A percentile compares a stretch with the other conserved stretches of the same genome.
Evolutionary conservation across 2,797 vertebrate genomes (phyloP).

Genomic region (Pterois miles): DNA sequence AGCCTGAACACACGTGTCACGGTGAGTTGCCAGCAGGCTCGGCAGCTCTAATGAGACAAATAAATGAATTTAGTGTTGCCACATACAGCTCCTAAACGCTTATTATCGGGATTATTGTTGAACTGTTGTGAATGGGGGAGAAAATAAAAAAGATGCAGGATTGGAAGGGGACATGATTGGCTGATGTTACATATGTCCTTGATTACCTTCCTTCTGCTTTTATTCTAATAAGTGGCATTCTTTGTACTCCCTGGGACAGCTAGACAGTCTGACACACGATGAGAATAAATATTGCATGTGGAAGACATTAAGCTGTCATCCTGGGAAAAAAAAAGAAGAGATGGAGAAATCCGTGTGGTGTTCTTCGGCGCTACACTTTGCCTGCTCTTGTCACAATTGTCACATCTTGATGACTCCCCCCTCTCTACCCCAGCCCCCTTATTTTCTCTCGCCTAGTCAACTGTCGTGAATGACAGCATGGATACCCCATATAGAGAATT

Average conservation of each 20-base stretch:
- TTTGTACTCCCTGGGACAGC: constrained; percentile 98
- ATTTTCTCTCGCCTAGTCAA: constrained; percentile 79
- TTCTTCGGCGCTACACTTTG: constrained; percentile 93
- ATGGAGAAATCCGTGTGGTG: constrained; percentile 96
- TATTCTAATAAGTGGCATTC: constrained; percentile 99
- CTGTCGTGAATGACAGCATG: constrained; percentile 81
- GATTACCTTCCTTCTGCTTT: constrained; percentile 99
- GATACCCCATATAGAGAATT: constrained; percentile 81
- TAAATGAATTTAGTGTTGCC: constrained; percentile 95
- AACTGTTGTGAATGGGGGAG: constrained; percentile 91
- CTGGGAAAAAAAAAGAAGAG: constrained; percentile 83
- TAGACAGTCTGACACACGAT: constrained; percentile 99
- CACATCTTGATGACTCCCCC: constrained; percentile 94
- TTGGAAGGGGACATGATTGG: constrained; percentile 92
- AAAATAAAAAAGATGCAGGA: constrained; percentile 84
- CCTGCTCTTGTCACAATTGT: constrained; percentile 98
- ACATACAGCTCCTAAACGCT: constrained; percentile 93
- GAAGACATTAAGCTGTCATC: constrained; percentile 99
- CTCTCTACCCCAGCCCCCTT: constrained; percentile 69
- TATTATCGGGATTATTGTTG: constrained; percentile 98
- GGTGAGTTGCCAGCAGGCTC: constrained; percentile 87
- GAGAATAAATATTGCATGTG: constrained; percentile 99
- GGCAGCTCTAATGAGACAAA: constrained; percentile 94
- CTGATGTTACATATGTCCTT: constrained; percentile 99
- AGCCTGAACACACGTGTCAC: constrained; percentile 86